Evolutionary conservation across 92 coral and sea anemone genomes (phyloP).

Genomic region (Zoanthus sansibaricus): DNA sequence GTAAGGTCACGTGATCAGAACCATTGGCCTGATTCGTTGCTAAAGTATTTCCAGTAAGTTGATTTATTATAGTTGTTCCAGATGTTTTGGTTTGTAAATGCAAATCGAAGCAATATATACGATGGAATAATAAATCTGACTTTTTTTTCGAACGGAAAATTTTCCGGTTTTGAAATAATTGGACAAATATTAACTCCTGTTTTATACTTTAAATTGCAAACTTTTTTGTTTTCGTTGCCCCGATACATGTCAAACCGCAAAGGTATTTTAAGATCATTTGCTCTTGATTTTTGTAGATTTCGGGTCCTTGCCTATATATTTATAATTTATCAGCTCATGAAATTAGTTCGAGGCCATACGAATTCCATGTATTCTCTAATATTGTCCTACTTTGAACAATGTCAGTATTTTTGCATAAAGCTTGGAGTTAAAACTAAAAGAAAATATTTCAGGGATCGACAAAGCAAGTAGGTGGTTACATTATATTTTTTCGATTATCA

Average conservation of each 20-base stretch:
- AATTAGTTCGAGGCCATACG: not conserved
- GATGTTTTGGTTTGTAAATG: slow-evolving; percentile 20
- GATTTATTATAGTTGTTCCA: too few relatives aligned
- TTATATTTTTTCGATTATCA: not conserved
- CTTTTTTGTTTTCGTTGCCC: slow-evolving; percentile 11
- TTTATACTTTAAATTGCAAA: not conserved
- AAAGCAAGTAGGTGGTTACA: not conserved
- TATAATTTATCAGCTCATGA: slow-evolving; percentile 24
- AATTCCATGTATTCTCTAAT: not conserved
- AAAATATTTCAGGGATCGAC: not conserved
- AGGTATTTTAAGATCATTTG: not conserved
- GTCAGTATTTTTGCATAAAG: not conserved
- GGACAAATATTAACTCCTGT: not conserved
- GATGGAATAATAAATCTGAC: not conserved
- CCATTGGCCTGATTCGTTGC: too few relatives aligned
- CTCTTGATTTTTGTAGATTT: slow-evolving; percentile 1
- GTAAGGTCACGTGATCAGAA: too few relatives aligned
- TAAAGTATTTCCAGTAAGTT: too few relatives aligned
- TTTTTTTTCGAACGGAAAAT: not conserved
- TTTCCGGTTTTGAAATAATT: not conserved
- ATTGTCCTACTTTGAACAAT: not conserved
- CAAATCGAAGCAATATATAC: not conserved
- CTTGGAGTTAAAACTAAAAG: not conserved
- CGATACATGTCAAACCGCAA: slow-evolving; percentile 32
- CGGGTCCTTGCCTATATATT: not conserved